A percentile compares a stretch with the other conserved stretches of the same genome.
phyloP scores from a whole-genome alignment of 2,888 invertebrate species.

The Smittia sp. region DNA sequence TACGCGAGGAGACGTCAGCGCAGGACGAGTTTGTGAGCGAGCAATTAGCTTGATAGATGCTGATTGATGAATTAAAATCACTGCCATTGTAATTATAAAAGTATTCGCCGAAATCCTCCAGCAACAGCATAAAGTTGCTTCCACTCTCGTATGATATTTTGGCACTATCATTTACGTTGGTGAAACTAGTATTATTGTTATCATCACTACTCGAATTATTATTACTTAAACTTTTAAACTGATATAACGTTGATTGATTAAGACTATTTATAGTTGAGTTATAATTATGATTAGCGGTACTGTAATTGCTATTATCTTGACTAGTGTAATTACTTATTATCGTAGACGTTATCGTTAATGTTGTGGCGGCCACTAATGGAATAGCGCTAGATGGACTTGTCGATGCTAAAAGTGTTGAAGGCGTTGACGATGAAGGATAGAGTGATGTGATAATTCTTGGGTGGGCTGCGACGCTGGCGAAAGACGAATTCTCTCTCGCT shows the following conservation, averaged over 20 bases:
- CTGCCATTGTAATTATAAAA: slow-evolving; percentile 60
- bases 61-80: slow-evolving; percentile 49
- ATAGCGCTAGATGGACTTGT: slow-evolving; percentile 13
- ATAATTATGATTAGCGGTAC: slow-evolving; percentile 20
- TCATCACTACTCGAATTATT: slow-evolving; percentile 18
- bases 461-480: background rate
- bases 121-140: slow-evolving; percentile 61
- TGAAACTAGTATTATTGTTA: slow-evolving; percentile 4
- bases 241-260: slow-evolving; percentile 40
- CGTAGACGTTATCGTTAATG: slow-evolving; percentile 36
- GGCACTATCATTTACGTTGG: slow-evolving; percentile 38
- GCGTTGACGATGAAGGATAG: slow-evolving; percentile 13
- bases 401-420: slow-evolving; percentile 25
- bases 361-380: slow-evolving; percentile 25
- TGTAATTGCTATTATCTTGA: slow-evolving; percentile 37
- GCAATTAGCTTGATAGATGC: slow-evolving; percentile 51
- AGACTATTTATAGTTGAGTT: slow-evolving; percentile 23
- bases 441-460: background rate
- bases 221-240: slow-evolving; percentile 22
- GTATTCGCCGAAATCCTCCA: slow-evolving; percentile 77
- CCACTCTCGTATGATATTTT: slow-evolving; percentile 46
- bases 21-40: slow-evolving; percentile 50
- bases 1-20: slow-evolving; percentile 49
- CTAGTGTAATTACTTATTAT: slow-evolving; percentile 35
- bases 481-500: background rate